These are phyloP conservation scores for Gadopsis marmoratus DNA, from an alignment of 2,797 vertebrate genomes.

Conservation along the genomic window DNA sequence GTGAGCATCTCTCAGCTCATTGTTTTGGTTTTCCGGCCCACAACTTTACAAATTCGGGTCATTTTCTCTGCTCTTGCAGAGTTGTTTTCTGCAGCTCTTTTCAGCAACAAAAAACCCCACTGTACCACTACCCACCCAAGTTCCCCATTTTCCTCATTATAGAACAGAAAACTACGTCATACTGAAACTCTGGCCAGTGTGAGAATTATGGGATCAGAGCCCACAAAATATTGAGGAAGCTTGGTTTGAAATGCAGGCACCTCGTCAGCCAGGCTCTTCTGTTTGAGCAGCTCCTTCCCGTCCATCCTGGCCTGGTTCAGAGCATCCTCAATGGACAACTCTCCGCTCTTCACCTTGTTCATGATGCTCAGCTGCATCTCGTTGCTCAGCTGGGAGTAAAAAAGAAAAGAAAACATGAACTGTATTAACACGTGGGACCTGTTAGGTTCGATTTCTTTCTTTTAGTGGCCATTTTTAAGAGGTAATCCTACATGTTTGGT, in stretches of 20 bases:
- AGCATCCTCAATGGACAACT: slow-evolving; percentile 85
- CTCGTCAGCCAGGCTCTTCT: slow-evolving; percentile 42
- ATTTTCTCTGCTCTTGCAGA: not conserved
- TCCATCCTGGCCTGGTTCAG: slow-evolving; percentile 81
- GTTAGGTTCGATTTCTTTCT: not conserved
- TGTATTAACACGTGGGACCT: not conserved
- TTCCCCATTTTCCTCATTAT: not conserved
- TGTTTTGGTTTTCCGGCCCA: not conserved
- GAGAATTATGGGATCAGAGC: not conserved
- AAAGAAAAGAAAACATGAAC: not conserved
- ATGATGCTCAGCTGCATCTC: slow-evolving; percentile 88
- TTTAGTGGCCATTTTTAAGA: not conserved
- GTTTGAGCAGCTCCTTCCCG: slow-evolving; percentile 42
- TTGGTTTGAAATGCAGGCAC: slow-evolving; percentile 32
- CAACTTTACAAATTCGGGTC: not conserved
- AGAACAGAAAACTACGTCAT: not conserved
- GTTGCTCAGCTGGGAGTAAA: slow-evolving; percentile 82
- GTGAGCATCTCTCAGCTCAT: not conserved
- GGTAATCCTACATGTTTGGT: not conserved
- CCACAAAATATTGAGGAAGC: not conserved
- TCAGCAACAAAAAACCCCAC: not conserved
- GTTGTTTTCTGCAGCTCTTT: not conserved
- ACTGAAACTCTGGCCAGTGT: not conserved
- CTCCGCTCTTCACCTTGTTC: slow-evolving; percentile 86
- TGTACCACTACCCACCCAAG: not conserved